A percentile compares a stretch with the other conserved stretches of the same genome.
Conservation (phyloP, 2,888 invertebrate species). For the Schrankia costaestrigalis region DNA sequence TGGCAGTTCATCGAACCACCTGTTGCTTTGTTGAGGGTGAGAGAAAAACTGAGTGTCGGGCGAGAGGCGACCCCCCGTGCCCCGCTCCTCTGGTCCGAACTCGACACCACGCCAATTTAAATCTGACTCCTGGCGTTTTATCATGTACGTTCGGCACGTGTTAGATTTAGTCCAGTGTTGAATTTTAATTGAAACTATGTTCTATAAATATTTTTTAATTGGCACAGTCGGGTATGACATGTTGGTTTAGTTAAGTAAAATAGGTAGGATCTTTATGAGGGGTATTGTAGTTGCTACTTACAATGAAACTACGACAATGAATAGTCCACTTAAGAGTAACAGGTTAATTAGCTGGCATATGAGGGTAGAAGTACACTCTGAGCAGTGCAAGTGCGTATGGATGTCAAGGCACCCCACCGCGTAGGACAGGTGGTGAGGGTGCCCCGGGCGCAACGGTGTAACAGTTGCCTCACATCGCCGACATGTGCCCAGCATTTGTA, state of each 20-base stretch:
- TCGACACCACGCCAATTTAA: constrained; percentile 69
- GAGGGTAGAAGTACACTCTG: constrained; percentile 21
- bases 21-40: constrained; percentile 60
- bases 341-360: constrained; percentile 27
- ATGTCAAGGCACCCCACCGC: constrained; percentile 21
- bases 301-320: background rate
- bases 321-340: constrained; percentile 10
- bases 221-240: constrained; percentile 21
- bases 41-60: constrained; percentile 62
- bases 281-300: constrained; percentile 1
- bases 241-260: constrained; percentile 6
- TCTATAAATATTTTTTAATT: constrained; percentile 41
- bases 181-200: constrained; percentile 47
- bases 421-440: constrained; percentile 53
- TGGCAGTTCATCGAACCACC: constrained; percentile 57
- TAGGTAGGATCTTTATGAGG: constrained; percentile 5
- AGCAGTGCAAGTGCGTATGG: constrained; percentile 23
- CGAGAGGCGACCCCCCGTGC: constrained; percentile 29
- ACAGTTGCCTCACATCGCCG: constrained; percentile 31
- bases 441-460: constrained; percentile 57
- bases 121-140: constrained; percentile 59
- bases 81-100: constrained; percentile 36
- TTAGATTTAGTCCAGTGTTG: constrained; percentile 43
- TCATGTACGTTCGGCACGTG: constrained; percentile 43
- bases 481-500: constrained; percentile 46